These are phyloP conservation scores for Elymnias hypermnestra DNA, from an alignment of 1,140 invertebrate genomes.

Conservation along the genomic window DNA sequence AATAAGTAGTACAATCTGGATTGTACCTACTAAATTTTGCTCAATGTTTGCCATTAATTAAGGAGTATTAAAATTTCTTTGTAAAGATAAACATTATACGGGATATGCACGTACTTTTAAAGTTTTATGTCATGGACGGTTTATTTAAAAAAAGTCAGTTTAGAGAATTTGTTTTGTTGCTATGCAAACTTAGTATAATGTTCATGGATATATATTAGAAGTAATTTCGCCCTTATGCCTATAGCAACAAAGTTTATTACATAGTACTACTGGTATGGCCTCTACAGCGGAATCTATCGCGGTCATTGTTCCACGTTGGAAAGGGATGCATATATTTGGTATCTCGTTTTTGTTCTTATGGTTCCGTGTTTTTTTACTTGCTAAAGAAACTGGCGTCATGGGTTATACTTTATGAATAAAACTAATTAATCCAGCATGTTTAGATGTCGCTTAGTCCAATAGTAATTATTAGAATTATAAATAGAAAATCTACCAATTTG, in stretches of 20 bases:
- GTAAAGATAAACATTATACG: too few species aligned
- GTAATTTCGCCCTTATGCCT: not conserved
- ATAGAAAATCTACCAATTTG: too few species aligned
- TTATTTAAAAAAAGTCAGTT: not conserved
- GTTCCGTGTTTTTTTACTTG: not conserved
- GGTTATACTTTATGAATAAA: too few species aligned
- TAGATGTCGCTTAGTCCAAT: too few species aligned
- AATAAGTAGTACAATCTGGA: too few species aligned
- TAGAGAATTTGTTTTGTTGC: not conserved
- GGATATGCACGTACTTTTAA: too few species aligned
- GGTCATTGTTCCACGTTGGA: conserved; percentile 18
- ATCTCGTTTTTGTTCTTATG: conserved; percentile 2
- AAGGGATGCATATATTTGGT: conserved; percentile 5
- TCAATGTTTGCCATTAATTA: too few species aligned
- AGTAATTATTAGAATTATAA: too few species aligned
- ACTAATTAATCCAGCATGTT: too few species aligned
- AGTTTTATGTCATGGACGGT: not conserved
- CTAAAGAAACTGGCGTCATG: too few species aligned
- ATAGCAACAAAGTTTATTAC: not conserved
- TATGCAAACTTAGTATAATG: not conserved
- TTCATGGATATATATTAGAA: not conserved
- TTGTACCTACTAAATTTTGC: too few species aligned
- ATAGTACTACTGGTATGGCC: conserved; percentile 3
- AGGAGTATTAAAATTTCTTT: too few species aligned
- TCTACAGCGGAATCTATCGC: conserved; percentile 15